These are phyloP conservation scores for Thysanoteuthis rhombus DNA, from an alignment of 2,888 invertebrate genomes.

Conservation along the genomic window DNA sequence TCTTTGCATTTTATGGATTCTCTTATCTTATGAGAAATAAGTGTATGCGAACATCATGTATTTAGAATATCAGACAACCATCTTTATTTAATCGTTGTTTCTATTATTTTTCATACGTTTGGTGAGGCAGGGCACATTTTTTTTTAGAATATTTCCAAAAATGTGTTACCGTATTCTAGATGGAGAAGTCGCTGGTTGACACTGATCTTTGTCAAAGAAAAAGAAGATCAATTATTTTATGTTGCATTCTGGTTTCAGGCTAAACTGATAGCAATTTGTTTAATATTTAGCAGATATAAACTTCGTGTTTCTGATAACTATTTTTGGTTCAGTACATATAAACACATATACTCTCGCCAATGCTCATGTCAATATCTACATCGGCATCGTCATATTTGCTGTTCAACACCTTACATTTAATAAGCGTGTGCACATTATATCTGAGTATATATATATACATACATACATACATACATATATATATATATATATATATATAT, in stretches of 20 bases:
- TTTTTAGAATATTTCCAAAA: background rate
- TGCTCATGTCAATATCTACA: background rate
- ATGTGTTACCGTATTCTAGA: background rate
- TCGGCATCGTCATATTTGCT: background rate
- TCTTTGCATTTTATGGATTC: background rate
- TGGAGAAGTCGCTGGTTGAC: background rate
- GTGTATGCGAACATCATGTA: background rate
- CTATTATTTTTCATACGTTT: background rate
- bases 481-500: background rate
- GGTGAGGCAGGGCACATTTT: background rate
- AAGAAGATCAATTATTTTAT: background rate
- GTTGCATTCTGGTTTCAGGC: background rate
- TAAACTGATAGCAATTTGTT: background rate
- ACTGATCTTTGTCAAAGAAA: background rate
- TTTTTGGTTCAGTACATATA: background rate
- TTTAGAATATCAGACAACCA: background rate
- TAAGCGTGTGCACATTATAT: background rate
- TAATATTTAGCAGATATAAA: background rate
- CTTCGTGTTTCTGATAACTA: background rate
- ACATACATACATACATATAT: background rate
- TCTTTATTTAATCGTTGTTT: background rate
- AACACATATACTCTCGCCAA: background rate
- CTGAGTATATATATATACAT: background rate
- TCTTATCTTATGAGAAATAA: background rate
- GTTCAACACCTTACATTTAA: background rate